Conservation (phyloP, 1,140 invertebrate species). For the Melitaea cinxia region DNA sequence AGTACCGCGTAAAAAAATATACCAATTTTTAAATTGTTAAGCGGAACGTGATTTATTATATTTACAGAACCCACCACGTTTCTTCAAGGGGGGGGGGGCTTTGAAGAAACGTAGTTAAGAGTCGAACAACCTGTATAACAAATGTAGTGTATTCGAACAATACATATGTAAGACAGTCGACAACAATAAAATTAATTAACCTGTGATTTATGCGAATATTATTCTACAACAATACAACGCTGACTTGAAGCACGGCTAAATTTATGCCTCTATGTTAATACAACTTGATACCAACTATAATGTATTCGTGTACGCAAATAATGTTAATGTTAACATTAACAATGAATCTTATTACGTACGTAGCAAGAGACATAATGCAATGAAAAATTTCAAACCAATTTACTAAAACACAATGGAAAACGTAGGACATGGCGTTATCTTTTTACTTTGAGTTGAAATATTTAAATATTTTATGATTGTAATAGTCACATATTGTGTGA, state of each 20-base stretch:
- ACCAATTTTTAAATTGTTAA: no score
- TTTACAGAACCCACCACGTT: no score
- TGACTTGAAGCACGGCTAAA: conserved; percentile 50
- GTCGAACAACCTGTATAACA: no score
- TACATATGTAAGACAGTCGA: conserved; percentile 43
- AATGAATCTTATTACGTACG: conserved; percentile 22
- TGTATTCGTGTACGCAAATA: conserved; percentile 46
- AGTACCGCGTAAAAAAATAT: no score
- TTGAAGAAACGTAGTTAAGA: no score
- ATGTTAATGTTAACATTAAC: conserved; percentile 2
- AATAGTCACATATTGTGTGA: not conserved
- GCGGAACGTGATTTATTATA: no score
- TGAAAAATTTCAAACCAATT: conserved; percentile 17
- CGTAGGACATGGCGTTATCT: conserved; percentile 29
- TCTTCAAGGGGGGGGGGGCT: no score
- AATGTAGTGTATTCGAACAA: conserved; percentile 23
- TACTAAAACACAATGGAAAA: conserved; percentile 13
- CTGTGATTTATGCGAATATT: conserved; percentile 72
- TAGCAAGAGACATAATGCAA: conserved; percentile 6
- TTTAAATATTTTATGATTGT: conserved; percentile 30
- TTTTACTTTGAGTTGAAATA: conserved; percentile 6
- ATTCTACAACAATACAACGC: conserved; percentile 52
- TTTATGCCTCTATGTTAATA: conserved; percentile 70
- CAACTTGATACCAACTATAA: conserved; percentile 46
- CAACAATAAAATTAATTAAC: conserved; percentile 64